These are phyloP conservation scores for Solea senegalensis DNA, from an alignment of 2,113 vertebrate genomes.

Conservation along the genomic window DNA sequence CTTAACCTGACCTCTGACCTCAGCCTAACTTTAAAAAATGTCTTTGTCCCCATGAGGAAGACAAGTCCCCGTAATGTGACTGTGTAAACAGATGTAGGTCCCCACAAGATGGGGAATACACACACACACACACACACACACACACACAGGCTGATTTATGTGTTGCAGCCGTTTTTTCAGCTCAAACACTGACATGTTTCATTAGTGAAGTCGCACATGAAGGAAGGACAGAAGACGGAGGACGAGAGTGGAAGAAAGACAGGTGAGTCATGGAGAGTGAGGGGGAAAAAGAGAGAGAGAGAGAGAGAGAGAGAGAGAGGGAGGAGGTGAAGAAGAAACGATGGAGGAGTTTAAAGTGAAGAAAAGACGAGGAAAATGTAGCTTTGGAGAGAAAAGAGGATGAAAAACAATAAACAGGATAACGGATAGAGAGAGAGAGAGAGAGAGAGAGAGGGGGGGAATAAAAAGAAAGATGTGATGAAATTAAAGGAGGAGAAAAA, in stretches of 20 bases:
- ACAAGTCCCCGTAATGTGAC: no score
- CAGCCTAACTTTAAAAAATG: no score
- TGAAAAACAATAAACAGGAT: not conserved
- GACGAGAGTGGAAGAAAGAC: not conserved
- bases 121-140: slow-evolving; percentile 13
- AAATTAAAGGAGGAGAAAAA: slow-evolving; percentile 15
- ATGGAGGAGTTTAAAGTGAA: not conserved
- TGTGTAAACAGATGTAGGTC: no score
- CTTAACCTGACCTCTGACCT: no score
- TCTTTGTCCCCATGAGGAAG: no score
- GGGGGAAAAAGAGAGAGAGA: not conserved
- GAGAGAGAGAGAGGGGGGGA: not conserved
- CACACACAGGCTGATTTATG: slow-evolving; percentile 55
- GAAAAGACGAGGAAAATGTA: not conserved
- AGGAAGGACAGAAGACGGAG: not conserved
- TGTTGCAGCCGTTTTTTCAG: slow-evolving; percentile 39
- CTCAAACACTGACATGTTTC: slow-evolving; percentile 40
- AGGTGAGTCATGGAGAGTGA: not conserved
- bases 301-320: not conserved
- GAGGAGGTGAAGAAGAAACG: no score
- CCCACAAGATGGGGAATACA: not conserved
- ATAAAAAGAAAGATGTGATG: not conserved
- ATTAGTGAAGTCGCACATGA: slow-evolving; percentile 26
- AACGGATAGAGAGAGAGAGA: not conserved
- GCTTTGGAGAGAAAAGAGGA: not conserved